Percentiles rank a stretch among this genome's conserved stretches.
Conservation (phyloP, 2,888 invertebrate genomes). For the Hyppa rectilinea region DNA sequence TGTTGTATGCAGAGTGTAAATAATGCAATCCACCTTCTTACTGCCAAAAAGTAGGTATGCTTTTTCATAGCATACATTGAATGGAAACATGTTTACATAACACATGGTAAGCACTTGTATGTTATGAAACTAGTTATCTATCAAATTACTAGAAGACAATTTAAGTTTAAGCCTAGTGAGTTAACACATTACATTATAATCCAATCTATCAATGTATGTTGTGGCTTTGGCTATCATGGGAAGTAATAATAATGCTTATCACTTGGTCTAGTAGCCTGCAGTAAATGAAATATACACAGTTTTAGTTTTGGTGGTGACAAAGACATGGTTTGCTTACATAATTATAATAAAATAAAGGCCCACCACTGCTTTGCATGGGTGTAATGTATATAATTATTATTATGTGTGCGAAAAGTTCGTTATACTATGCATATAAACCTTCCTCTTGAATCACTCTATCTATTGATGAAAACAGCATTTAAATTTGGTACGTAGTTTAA, state of each 20-base stretch:
- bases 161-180: background rate
- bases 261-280: slow-evolving; percentile 38
- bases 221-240: background rate
- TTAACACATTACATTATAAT: slow-evolving; percentile 1
- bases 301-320: too few relatives aligned
- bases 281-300: too few relatives aligned
- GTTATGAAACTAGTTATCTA: background rate
- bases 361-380: too few relatives aligned
- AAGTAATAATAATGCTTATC: slow-evolving; percentile 24
- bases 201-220: slow-evolving; percentile 20
- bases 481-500: too few relatives aligned
- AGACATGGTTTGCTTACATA: too few relatives aligned
- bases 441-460: too few relatives aligned
- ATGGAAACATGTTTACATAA: background rate
- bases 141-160: background rate
- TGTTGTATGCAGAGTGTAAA: background rate
- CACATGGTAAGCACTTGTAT: background rate
- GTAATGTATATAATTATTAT: too few relatives aligned
- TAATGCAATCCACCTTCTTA: background rate
- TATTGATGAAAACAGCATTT: too few relatives aligned
- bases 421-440: too few relatives aligned
- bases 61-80: background rate
- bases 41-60: background rate
- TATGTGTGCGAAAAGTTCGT: too few relatives aligned
- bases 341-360: background rate